Evolutionary conservation across 2,888 invertebrate species (phyloP), one percentile per base, ranked within the genome.

Genomic region (Dynastes hyllus): DNA sequence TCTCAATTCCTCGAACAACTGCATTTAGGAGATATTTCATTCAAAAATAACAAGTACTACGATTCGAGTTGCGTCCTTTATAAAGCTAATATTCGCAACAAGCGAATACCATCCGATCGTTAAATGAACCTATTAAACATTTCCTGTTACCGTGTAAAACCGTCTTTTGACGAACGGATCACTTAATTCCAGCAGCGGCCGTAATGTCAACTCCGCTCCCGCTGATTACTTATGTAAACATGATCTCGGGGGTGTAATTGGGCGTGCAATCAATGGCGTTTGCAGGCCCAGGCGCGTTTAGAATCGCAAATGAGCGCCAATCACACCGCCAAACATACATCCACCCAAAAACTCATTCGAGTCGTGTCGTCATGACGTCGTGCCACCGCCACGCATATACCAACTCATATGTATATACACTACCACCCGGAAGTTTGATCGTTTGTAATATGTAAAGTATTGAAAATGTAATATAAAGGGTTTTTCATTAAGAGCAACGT

Each of bases 201-300:
- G 88, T 87, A 88, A 86, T 88, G 88, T 88, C 88, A 88, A 88
- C 88, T 86, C 83, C 85, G 84, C 84, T 84, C 84, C 86, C 87
- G 87, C 87, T 88, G 88, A 89, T 89, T 89, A 89, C 88, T 89
- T 89, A 89, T 88, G 89, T 88, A 89, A 89, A 89, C 89, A 89
- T 88, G 88, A 89, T 89, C 88, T 88, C 88, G 88, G 87, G 88
- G 87, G 88, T 88, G 89, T 89, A 89, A 89, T 89, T 89, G 89
- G 88, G 88, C 88, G 87, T 88, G 87, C 88, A 89, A 89, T 89
- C 89, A 88, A 88, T 88, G 88, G 86, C 87, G 88, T 88, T 88
- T 88, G 88, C 88, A 86, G 86, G 84, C 86, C 82, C 83, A 83
- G 84, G 84, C 84, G 86, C 81, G 86, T 84, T 87, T 87, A 85